Evolutionary conservation across 2,888 invertebrate genomes (phyloP).

Genomic region (Myopa testacea): DNA sequence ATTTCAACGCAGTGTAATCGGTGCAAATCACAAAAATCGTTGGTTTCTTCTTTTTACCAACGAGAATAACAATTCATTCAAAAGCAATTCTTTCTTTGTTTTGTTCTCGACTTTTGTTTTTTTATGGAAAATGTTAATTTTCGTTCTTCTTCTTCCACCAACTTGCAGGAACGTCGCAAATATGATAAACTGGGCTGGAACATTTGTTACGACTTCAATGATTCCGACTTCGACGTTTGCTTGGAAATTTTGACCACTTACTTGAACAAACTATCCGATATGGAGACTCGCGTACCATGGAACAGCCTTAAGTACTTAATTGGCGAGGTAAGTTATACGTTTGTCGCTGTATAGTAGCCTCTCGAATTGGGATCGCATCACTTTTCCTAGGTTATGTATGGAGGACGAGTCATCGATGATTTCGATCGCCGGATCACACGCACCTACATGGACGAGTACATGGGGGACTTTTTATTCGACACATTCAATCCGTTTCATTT

Average conservation of each 20-base stretch:
- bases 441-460: slow-evolving; percentile 93
- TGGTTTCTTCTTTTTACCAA: no score
- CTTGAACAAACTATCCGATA: slow-evolving; percentile 76
- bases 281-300: slow-evolving; percentile 80
- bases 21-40: not conserved
- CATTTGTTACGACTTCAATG: slow-evolving; percentile 92
- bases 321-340: slow-evolving; percentile 77
- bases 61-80: no score
- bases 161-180: slow-evolving; percentile 82
- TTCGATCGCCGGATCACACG: slow-evolving; percentile 88
- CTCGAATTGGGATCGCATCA: not conserved
- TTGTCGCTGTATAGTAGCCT: not conserved
- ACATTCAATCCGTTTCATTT: slow-evolving; percentile 92
- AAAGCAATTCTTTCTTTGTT: not conserved
- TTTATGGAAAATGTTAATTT: not conserved
- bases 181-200: slow-evolving; percentile 97
- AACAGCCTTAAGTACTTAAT: slow-evolving; percentile 90
- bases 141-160: not conserved
- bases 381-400: slow-evolving; percentile 85
- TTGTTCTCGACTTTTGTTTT: not conserved
- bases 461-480: slow-evolving; percentile 94
- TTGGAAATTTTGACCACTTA: slow-evolving; percentile 87
- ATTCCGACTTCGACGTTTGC: slow-evolving; percentile 92
- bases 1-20: not conserved
- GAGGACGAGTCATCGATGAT: slow-evolving; percentile 91